Conservation (phyloP, 1,140 invertebrate genomes). For the Asbolus verrucosus region DNA sequence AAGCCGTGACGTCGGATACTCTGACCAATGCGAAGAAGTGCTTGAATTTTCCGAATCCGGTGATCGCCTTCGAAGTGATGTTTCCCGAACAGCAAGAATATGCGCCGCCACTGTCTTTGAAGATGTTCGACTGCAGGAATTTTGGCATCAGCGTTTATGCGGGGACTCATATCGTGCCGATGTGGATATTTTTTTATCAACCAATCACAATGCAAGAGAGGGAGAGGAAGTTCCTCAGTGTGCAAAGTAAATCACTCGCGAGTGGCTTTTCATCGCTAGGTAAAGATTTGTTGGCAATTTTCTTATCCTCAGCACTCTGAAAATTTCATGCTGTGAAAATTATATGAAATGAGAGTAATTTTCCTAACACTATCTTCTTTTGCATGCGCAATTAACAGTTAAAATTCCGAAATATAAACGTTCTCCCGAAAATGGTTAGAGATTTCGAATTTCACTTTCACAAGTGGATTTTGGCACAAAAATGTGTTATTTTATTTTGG, state of each 20-base stretch:
- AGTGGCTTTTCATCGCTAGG: neutral
- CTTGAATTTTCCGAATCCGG: slow-evolving; percentile 66
- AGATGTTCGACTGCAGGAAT: slow-evolving; percentile 71
- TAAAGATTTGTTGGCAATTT: too few species aligned
- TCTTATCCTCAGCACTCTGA: too few species aligned
- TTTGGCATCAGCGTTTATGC: slow-evolving; percentile 70
- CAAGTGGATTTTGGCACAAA: too few species aligned
- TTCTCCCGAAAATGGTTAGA: too few species aligned
- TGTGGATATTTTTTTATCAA: slow-evolving; percentile 63
- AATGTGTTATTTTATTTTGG: too few species aligned
- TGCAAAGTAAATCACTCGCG: too few species aligned
- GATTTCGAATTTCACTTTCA: too few species aligned
- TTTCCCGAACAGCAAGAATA: slow-evolving; percentile 61
- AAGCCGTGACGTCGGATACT: slow-evolving; percentile 69
- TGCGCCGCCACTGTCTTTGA: slow-evolving; percentile 69
- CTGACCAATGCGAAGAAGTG: slow-evolving; percentile 67
- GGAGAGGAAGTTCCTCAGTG: slow-evolving; percentile 59
- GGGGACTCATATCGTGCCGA: slow-evolving; percentile 67
- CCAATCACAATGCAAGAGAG: slow-evolving; percentile 61
- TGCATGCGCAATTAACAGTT: too few species aligned
- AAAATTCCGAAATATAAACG: too few species aligned
- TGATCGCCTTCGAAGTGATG: slow-evolving; percentile 66
- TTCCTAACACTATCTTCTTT: too few species aligned
- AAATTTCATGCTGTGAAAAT: too few species aligned
- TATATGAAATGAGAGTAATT: too few species aligned